A percentile compares a stretch with the other conserved stretches of the same genome.
These are phyloP conservation scores for Drosophila saltans DNA, from an alignment of 1,140 invertebrate genomes.

Conservation along the genomic window DNA sequence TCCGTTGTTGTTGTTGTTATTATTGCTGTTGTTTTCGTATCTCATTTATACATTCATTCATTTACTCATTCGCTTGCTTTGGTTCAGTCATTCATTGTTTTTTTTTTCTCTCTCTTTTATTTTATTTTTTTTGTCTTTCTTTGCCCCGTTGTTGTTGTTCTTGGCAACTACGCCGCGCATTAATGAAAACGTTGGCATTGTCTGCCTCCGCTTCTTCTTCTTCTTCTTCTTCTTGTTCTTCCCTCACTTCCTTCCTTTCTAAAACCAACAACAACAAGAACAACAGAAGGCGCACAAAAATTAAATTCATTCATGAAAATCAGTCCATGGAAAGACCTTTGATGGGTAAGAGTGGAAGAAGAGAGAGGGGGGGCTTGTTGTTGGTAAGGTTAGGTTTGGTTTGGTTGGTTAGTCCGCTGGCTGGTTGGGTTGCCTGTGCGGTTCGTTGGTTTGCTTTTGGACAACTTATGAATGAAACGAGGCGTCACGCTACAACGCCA, in stretches of 20 bases:
- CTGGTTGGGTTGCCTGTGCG: neutral
- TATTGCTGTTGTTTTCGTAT: constrained; percentile 61
- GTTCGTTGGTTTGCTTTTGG: constrained; percentile 6
- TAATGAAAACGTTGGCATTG: constrained; percentile 81
- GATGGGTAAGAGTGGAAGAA: neutral
- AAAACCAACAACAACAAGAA: constrained; percentile 10
- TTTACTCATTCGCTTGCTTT: constrained; percentile 71
- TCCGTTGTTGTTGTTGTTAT: constrained; percentile 62
- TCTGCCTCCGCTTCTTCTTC: constrained; percentile 46
- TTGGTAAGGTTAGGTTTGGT: constrained; percentile 12
- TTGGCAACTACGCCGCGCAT: constrained; percentile 74
- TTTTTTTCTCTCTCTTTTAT: constrained; percentile 28
- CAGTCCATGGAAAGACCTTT: constrained; percentile 24
- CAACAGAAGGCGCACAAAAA: constrained; percentile 47
- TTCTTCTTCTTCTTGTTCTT: constrained; percentile 39
- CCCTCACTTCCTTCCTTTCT: constrained; percentile 75
- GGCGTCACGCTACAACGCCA: constrained; percentile 25
- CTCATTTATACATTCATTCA: constrained; percentile 71
- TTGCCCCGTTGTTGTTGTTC: constrained; percentile 50
- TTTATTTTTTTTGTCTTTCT: constrained; percentile 26
- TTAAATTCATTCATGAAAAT: constrained; percentile 78
- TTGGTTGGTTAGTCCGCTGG: neutral
- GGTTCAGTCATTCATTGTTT: constrained; percentile 61
- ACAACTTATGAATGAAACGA: constrained; percentile 44
- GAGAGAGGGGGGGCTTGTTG: neutral